These are phyloP conservation scores for Xiphorhynchus erythropygius DNA, from an alignment of 2,797 vertebrate genomes.

Conservation along the genomic window DNA sequence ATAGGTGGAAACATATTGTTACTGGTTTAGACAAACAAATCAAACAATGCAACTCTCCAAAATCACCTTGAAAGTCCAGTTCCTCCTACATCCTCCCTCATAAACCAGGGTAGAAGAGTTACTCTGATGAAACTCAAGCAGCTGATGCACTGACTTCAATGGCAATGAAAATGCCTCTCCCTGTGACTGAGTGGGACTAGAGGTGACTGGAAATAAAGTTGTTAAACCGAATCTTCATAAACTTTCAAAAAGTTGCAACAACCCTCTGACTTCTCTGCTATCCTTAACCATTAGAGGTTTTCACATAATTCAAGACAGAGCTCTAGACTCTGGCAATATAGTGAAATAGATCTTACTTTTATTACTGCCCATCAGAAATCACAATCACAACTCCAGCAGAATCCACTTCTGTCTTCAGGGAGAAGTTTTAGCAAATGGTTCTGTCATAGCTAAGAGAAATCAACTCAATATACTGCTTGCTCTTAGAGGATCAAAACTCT, in stretches of 20 bases:
- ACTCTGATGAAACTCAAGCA: neutral
- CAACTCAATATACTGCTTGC: slow-evolving; percentile 56
- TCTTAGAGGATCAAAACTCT: slow-evolving; percentile 11
- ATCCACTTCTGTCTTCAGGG: slow-evolving; percentile 18
- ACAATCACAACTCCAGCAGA: slow-evolving; percentile 39
- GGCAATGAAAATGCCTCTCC: neutral
- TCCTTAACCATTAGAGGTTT: neutral
- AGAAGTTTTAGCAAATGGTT: slow-evolving; percentile 38
- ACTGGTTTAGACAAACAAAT: slow-evolving; percentile 29
- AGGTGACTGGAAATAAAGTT: neutral
- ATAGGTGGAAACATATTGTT: slow-evolving; percentile 40
- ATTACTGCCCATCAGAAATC: slow-evolving; percentile 55
- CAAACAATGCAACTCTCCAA: neutral
- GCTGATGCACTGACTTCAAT: neutral
- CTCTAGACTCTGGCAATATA: neutral
- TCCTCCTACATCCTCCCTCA: neutral
- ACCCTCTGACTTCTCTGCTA: neutral
- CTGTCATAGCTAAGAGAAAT: slow-evolving; percentile 56
- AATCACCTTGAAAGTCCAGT: slow-evolving; percentile 30
- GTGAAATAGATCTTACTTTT: slow-evolving; percentile 44
- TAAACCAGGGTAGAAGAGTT: neutral
- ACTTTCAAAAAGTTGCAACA: neutral
- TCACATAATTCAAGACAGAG: slow-evolving; percentile 10
- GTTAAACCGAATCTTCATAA: neutral
- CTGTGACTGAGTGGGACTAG: neutral